Evolutionary conservation across 2,113 vertebrate genomes (phyloP).

Genomic region (Macheiramphus alcinus): DNA sequence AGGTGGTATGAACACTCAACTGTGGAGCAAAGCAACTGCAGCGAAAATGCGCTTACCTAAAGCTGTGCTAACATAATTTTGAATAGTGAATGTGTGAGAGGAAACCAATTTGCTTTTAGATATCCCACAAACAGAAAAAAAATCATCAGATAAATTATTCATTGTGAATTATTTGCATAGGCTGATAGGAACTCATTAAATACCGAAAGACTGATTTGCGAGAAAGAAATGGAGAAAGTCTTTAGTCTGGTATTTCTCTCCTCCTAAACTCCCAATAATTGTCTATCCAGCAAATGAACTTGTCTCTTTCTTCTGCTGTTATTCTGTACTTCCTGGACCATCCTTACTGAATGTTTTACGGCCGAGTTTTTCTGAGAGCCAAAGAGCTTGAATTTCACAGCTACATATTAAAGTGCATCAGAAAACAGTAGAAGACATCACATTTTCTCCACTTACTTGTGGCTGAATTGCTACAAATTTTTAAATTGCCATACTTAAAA

Average conservation of each 20-base stretch:
- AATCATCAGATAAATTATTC: constrained; percentile 53
- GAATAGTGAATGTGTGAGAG: constrained; percentile 22
- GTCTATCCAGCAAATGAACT: neutral
- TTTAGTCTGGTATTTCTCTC: neutral
- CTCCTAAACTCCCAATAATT: neutral
- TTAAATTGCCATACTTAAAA: constrained; percentile 45
- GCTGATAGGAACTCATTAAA: constrained; percentile 9
- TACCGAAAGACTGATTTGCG: neutral
- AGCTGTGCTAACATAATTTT: neutral
- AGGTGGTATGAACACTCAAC: neutral
- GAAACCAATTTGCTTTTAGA: constrained; percentile 24
- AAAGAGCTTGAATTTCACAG: constrained; percentile 12
- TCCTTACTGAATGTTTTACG: neutral
- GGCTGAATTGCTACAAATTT: constrained; percentile 17
- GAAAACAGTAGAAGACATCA: constrained; percentile 21
- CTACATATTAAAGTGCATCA: neutral
- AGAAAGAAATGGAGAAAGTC: neutral
- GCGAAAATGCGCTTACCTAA: neutral
- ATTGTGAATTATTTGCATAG: constrained; percentile 47
- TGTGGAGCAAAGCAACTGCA: neutral
- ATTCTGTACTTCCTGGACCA: neutral
- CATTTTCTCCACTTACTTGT: constrained; percentile 14
- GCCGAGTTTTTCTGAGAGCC: neutral
- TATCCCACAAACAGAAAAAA: constrained; percentile 34
- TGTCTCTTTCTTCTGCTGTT: neutral